These are phyloP conservation scores for Panthera uncia DNA, from an alignment of 2,113 vertebrate species.

Conservation along the genomic window DNA sequence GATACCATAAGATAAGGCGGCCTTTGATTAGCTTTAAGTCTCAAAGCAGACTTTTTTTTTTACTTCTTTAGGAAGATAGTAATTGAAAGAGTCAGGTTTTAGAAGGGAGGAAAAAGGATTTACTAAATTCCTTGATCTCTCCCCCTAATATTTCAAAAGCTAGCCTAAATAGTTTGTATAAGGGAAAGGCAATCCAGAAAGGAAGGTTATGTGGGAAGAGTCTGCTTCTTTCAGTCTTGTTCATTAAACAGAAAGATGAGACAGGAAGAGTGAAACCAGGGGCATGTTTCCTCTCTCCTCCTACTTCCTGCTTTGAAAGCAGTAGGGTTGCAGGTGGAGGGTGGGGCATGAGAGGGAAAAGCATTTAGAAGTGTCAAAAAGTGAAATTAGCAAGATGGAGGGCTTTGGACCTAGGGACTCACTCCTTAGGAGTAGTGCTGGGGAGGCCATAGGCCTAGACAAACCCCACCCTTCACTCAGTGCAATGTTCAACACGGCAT, in stretches of 20 bases:
- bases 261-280: neutral
- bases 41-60: neutral
- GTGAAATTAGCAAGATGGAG: neutral
- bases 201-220: neutral
- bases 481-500: neutral
- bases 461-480: neutral
- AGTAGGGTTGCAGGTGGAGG: neutral
- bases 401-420: neutral
- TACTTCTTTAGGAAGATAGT: neutral
- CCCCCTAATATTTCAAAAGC: slow-evolving; percentile 30
- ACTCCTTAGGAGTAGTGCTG: neutral
- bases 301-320: neutral
- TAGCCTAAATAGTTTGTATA: neutral
- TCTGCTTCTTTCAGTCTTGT: neutral
- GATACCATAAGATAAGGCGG: neutral
- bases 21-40: neutral
- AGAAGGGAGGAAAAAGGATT: neutral
- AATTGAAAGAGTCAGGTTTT: slow-evolving; percentile 13
- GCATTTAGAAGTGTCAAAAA: neutral
- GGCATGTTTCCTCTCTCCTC: neutral
- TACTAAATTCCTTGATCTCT: slow-evolving; percentile 21
- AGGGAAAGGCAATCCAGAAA: neutral
- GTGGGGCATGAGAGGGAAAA: neutral
- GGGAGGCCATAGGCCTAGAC: neutral
- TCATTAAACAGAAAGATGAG: neutral